Conservation (phyloP, 2,113 vertebrate genomes). For the Chauna torquata region DNA sequence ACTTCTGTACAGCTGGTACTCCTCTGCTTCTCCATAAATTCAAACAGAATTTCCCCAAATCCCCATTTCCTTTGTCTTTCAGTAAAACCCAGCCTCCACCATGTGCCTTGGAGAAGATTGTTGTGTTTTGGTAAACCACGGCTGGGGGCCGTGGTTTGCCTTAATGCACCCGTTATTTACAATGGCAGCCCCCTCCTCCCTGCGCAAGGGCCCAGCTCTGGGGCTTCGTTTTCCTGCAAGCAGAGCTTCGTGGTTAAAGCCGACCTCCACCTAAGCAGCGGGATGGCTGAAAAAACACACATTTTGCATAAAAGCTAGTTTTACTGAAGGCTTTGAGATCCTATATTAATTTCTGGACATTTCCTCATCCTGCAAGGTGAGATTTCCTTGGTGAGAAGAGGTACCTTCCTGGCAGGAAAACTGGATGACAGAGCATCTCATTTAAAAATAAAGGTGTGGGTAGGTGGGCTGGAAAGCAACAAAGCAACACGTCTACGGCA, state of each 20-base stretch:
- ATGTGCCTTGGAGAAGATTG: not conserved
- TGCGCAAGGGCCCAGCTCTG: rapidly evolving
- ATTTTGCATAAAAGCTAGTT: not conserved
- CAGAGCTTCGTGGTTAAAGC: rapidly evolving
- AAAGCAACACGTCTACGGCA: not conserved
- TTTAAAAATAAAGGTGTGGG: too few relatives aligned
- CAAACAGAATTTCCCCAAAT: not conserved
- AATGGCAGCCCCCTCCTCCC: not conserved
- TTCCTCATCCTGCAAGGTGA: not conserved
- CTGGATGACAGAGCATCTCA: too few relatives aligned
- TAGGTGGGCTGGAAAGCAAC: not conserved
- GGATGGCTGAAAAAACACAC: not conserved
- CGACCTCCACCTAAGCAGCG: rapidly evolving
- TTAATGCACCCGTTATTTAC: conserved; percentile 59
- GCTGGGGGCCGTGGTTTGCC: conserved; percentile 24
- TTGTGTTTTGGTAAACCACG: not conserved
- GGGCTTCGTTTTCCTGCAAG: too few relatives aligned
- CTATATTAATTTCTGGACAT: rapidly evolving
- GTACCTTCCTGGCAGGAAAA: too few relatives aligned
- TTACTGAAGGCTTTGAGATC: not conserved
- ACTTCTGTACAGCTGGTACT: not conserved
- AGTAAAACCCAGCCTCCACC: not conserved
- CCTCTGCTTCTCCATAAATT: too few relatives aligned
- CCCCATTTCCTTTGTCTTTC: not conserved
- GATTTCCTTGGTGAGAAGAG: too few relatives aligned